These are phyloP conservation scores for Microctonus aethiopoides DNA, from an alignment of 2,888 invertebrate species.

Conservation along the genomic window DNA sequence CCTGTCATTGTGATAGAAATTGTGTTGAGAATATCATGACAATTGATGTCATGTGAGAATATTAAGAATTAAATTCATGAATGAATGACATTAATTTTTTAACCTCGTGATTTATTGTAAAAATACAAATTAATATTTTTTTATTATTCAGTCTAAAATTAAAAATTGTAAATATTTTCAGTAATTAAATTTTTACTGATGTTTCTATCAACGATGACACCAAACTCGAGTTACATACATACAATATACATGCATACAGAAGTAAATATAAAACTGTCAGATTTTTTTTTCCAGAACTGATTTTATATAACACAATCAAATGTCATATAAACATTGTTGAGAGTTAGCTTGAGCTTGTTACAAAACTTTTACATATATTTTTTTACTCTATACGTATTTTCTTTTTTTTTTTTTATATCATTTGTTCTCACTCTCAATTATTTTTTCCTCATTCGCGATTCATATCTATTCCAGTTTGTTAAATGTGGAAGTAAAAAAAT, in stretches of 20 bases:
- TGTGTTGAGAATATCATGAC: not conserved
- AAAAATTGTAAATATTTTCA: too few species aligned
- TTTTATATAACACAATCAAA: not conserved
- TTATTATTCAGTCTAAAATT: not conserved
- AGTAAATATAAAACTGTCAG: not conserved
- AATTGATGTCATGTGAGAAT: not conserved
- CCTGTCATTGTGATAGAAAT: not conserved
- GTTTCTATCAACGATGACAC: not conserved
- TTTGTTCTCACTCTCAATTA: not conserved
- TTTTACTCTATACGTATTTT: not conserved
- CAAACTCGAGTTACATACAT: not conserved
- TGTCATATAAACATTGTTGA: not conserved
- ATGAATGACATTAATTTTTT: not conserved
- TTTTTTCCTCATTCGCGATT: constrained; percentile 17
- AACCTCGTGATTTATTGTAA: not conserved
- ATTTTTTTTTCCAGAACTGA: not conserved
- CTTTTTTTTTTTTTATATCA: not conserved
- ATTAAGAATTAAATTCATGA: not conserved
- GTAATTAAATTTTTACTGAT: not conserved
- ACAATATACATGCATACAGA: not conserved
- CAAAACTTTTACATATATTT: constrained; percentile 1
- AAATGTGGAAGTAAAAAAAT: constrained; percentile 12
- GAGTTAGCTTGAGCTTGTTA: not conserved
- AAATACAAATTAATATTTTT: not conserved
- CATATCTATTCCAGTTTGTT: constrained; percentile 16